phyloP scores from a whole-genome alignment of 2,113 vertebrate species.

The Callionymus lyra region DNA sequence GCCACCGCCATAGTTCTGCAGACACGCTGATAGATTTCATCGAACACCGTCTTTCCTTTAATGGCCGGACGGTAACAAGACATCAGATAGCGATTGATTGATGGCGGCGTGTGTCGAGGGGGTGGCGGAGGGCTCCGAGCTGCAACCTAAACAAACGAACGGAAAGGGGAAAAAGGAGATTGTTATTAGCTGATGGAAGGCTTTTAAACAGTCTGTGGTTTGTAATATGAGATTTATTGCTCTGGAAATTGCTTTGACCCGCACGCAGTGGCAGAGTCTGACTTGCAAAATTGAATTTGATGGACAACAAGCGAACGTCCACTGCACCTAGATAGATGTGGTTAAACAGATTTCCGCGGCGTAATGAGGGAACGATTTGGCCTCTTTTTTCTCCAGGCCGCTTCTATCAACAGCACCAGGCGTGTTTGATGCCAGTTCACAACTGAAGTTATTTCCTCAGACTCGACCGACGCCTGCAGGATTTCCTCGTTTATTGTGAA shows the following conservation, averaged over 20 bases:
- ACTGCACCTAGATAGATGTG: conserved; percentile 35
- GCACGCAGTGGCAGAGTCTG: conserved; percentile 37
- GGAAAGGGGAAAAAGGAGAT: conserved; percentile 34
- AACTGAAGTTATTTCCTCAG: conserved; percentile 10
- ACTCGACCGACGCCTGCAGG: background rate
- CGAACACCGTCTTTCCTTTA: conserved; percentile 40
- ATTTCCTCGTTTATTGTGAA: no score
- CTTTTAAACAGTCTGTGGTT: conserved; percentile 48
- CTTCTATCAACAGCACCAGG: conserved; percentile 22
- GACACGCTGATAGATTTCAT: conserved; percentile 45
- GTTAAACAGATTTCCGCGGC: conserved; percentile 52
- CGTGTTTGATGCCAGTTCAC: conserved; percentile 31
- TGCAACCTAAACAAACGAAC: conserved; percentile 34
- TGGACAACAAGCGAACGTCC: conserved; percentile 49
- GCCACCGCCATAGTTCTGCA: conserved; percentile 29
- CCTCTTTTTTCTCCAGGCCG: conserved; percentile 17
- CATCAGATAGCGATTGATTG: conserved; percentile 42
- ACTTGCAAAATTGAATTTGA: conserved; percentile 64
- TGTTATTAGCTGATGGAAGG: conserved; percentile 50
- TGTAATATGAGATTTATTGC: conserved; percentile 62
- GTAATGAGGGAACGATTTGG: conserved; percentile 48
- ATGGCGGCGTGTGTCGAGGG: conserved; percentile 21
- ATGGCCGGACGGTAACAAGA: conserved; percentile 45
- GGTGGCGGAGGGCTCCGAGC: conserved; percentile 16
- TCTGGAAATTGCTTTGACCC: conserved; percentile 56